Conservation (phyloP, 2,113 vertebrate genomes). For the Verasper variegatus region DNA sequence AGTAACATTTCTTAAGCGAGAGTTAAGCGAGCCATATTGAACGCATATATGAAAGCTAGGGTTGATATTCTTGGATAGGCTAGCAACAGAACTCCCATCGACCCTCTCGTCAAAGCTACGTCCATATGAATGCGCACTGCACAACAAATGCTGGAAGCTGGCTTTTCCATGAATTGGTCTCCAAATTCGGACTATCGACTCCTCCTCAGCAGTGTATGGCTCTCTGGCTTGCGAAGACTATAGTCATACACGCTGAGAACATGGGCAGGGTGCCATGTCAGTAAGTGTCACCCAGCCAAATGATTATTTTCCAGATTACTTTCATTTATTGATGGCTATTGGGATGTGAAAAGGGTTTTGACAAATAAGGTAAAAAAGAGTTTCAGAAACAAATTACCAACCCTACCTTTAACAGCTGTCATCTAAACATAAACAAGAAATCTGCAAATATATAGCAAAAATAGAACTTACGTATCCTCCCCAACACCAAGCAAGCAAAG, state of each 20-base stretch:
- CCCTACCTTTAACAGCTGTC: conserved; percentile 24
- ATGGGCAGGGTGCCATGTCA: no score
- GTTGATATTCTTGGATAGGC: no score
- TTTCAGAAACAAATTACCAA: no score
- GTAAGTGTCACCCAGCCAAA: no score
- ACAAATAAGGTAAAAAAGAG: neutral
- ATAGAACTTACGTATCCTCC: conserved; percentile 6
- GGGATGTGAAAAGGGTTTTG: neutral
- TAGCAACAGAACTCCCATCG: no score
- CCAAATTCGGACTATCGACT: no score
- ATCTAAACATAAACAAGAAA: conserved; percentile 25
- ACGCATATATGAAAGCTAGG: neutral
- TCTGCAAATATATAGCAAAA: conserved; percentile 13
- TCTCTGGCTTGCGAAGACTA: no score
- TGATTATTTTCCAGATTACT: no score
- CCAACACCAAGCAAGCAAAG: conserved; percentile 32
- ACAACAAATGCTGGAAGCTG: neutral
- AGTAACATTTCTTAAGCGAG: conserved; percentile 1
- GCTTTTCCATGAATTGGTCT: no score
- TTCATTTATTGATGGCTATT: neutral
- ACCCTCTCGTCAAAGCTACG: neutral
- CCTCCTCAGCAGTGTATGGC: neutral
- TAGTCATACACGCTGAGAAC: no score
- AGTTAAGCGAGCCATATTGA: neutral
- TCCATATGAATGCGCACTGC: neutral